Evolutionary conservation across 2,797 vertebrate genomes (phyloP), one percentile per base, ranked within the genome.

Genomic region (Eidolon dupreanum): DNA sequence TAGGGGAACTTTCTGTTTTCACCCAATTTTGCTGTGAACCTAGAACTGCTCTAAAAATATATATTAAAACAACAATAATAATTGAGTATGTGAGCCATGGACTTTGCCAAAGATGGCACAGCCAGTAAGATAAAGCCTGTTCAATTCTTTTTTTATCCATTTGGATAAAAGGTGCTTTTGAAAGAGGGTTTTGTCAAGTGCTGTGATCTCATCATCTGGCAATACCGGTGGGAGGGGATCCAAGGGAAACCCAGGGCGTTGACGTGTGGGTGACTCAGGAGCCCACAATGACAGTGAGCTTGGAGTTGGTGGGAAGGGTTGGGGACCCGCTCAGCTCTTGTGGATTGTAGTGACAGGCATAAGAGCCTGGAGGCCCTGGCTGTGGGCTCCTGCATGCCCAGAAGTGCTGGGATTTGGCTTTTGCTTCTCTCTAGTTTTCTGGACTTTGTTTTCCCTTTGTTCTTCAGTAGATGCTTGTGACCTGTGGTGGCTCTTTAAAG

Each of bases 131-230:
- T 92, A 73, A 95, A 43, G 65, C 70, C 94, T 16, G 55, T 16
- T 70, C 38, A 53, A 71, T 91, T 83, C 83, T 46, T 57, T 68
- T 89, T 88, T 59, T 90, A 93, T 92, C 70, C 90, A 7, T 82
- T 78, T 81, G 66, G 84, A 90, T 92, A 65, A 85, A 93, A 97
- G 93, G 93, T 93, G 79, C 36, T 95, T 97, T 93, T 93, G 92
- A 97, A 96, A 96, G 94, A 93, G 26, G 88, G 66, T 89, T 90
- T 84, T 95, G 90, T 94, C 65, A 85, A 92, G 83, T 85, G 75
- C 88, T 73, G 78, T 98, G 97, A 98, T 95, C 97, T 98, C 97
- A 97, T 61, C 75, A 49, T 85, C 81, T 98, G 97, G 96, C 97
- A 98, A 61, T 81, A 87, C 86, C 1, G 6, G 57, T 71, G 65